Conservation (phyloP, 2,797 vertebrate genomes). For the Argentina silus region DNA sequence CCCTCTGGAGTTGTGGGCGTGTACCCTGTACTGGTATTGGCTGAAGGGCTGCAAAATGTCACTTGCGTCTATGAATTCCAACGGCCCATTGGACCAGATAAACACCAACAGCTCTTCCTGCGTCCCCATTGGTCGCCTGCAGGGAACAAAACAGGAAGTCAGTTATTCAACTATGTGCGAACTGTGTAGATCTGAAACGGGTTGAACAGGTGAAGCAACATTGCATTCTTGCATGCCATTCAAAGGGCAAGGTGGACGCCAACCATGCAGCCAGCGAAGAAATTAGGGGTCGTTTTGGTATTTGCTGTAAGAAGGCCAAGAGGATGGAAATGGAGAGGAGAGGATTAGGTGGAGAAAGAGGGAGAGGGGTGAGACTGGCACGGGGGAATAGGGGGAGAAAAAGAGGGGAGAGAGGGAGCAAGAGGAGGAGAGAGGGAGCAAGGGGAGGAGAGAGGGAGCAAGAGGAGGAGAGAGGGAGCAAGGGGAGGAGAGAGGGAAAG, state of each 20-base stretch:
- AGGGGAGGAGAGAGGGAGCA: not conserved
- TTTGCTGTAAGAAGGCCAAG: too few species aligned
- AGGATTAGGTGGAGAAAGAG: not conserved
- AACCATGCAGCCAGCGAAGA: too few species aligned
- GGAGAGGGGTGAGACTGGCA: conserved; percentile 6
- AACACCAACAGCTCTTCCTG: conserved; percentile 84
- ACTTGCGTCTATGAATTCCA: conserved; percentile 84
- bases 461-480: conserved; percentile 5
- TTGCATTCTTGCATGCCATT: too few species aligned
- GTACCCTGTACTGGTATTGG: conserved; percentile 82
- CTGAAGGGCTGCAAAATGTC: conserved; percentile 82
- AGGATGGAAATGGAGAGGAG: too few species aligned
- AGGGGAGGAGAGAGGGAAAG: not conserved
- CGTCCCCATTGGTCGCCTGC: conserved; percentile 77
- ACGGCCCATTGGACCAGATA: conserved; percentile 83
- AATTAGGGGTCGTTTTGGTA: too few species aligned
- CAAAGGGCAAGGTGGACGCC: too few species aligned
- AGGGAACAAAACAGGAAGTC: conserved; percentile 35
- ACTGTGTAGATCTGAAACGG: not conserved
- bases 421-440: not conserved
- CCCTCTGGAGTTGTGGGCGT: conserved; percentile 82
- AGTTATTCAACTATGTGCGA: not conserved
- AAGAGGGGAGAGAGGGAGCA: not conserved
- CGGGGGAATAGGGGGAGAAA: not conserved
- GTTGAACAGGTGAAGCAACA: not conserved